Evolutionary conservation across 2,888 invertebrate genomes (phyloP), one percentile per base, ranked within the genome.

Genomic region (Plagodis dolabraria): DNA sequence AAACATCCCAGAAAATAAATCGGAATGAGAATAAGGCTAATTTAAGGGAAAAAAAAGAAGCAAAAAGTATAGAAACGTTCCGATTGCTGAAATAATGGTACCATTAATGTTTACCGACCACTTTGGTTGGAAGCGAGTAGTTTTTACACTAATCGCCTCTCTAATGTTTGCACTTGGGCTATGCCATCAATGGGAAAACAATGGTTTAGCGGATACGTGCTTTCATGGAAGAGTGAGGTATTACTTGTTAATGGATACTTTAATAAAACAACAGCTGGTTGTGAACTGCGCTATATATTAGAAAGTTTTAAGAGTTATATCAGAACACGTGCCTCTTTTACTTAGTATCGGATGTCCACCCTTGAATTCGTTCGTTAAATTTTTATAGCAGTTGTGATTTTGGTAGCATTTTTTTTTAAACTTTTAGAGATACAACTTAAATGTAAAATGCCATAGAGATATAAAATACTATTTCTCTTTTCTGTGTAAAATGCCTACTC

Each of bases 91-190:
- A 63, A 60, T 64, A 68, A 68, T 68, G 60, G 58, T 42, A 53
- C 58, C 60, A 65, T 68, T 66, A 66, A 59, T 64, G 46, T 64
- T 68, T 66, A 63, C 63, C 52, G 49, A 59, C 53, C 64, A 62
- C 66, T 65, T 62, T 60, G 51, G 62, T 53, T 66, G 60, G 63
- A 66, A 64, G 55, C 47, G 49, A 50, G 63, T 55, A 56, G 60
- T 64, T 65, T 63, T 63, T 53, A 54, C 53, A 52, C 63, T 64
- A 65, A 68, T 65, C 64, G 56, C 33, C 51, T 11, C 59, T 48
- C 49, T 56, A 60, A 64, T 64, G 56, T 61, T 53, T 57, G 47
- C 45, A 57, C 52, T 63, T 46, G 22, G 11, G 47, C 22, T 53
- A n/a, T 40, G 40, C 11, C 52, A 59, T 49, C 52, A 12, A 35